These are phyloP conservation scores for Anolis carolinensis DNA, from an alignment of 2,113 vertebrate genomes.

Conservation along the genomic window DNA sequence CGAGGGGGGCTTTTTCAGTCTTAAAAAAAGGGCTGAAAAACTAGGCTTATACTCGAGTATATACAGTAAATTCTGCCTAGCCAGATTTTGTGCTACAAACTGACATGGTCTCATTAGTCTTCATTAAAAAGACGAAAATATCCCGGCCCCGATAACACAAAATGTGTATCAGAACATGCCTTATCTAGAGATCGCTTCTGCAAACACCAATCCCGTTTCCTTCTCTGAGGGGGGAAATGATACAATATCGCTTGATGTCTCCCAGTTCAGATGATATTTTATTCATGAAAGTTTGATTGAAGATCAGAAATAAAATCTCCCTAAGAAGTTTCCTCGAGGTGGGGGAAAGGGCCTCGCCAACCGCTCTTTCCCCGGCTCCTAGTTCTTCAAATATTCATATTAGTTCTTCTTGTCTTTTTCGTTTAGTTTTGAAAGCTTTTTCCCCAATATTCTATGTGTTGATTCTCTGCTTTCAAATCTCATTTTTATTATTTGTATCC, in stretches of 20 bases:
- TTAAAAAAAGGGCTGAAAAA: too few relatives aligned
- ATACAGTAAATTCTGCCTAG: background rate
- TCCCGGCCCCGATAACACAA: background rate
- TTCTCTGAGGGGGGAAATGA: background rate
- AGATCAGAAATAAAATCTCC: constrained; percentile 37
- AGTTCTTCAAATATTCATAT: background rate
- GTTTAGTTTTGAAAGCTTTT: background rate
- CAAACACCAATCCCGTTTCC: background rate
- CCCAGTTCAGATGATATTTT: constrained; percentile 23
- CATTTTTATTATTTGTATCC: background rate
- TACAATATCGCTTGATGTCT: background rate
- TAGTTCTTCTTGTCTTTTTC: constrained; percentile 14
- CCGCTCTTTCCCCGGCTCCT: background rate
- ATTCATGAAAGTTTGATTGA: constrained; percentile 36
- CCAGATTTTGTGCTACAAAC: background rate
- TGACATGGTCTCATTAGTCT: background rate
- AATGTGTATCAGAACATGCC: background rate
- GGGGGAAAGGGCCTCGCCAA: background rate
- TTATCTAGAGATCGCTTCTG: background rate
- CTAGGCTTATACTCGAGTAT: too few relatives aligned
- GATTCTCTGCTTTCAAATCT: constrained; percentile 12
- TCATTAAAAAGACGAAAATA: background rate
- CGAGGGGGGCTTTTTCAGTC: too few relatives aligned
- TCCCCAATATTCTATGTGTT: background rate
- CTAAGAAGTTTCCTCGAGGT: constrained; percentile 20